phyloP scores from a whole-genome alignment of 2,797 vertebrate genomes.

The Cynopterus sphinx region DNA sequence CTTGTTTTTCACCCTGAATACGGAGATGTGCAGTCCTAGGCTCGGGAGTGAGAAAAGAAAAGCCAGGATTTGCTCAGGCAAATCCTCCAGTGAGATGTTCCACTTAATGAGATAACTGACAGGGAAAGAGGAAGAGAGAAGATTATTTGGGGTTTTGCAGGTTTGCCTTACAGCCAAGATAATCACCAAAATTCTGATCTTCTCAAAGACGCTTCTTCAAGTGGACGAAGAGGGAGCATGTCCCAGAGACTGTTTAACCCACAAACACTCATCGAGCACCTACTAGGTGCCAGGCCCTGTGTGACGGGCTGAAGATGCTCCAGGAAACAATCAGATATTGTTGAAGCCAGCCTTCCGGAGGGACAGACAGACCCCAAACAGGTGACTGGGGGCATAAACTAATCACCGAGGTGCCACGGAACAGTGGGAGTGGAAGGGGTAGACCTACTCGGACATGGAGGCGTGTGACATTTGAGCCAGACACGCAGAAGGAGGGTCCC shows the following conservation, averaged over 20 bases:
- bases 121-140: not conserved
- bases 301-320: not conserved
- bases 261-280: not conserved
- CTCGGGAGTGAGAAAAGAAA: not conserved
- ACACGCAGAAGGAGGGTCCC: not conserved
- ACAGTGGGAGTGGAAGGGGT: rapidly evolving
- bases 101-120: not conserved
- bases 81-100: not conserved
- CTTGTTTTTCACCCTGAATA: not conserved
- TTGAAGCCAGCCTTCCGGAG: not conserved
- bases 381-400: not conserved
- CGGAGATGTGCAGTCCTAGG: not conserved
- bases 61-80: not conserved
- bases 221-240: rapidly evolving
- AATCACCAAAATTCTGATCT: not conserved
- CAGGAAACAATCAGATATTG: not conserved
- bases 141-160: not conserved
- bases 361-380: not conserved
- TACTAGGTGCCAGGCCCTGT: no score
- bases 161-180: not conserved
- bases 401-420: not conserved
- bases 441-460: not conserved
- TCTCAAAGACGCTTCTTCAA: not conserved
- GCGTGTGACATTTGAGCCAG: not conserved
- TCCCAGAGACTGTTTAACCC: not conserved